These are phyloP conservation scores for Hexactinellida sp. DNA, from an alignment of 37 sponge, comb jelly and placozoan genomes.

Conservation along the genomic window DNA sequence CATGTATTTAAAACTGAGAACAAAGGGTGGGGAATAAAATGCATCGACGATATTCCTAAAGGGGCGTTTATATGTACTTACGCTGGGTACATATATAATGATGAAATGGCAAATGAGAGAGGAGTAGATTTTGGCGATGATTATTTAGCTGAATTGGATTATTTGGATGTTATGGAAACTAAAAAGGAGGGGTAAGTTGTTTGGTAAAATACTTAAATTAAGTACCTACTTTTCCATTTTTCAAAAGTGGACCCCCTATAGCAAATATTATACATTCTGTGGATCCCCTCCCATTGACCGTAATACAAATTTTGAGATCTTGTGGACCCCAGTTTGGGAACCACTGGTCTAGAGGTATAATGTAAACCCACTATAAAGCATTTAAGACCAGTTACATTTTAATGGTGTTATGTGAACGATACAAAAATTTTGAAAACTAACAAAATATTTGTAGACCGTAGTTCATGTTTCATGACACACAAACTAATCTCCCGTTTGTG, in stretches of 20 bases:
- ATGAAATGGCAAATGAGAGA: constrained; percentile 45
- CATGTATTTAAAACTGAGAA: constrained; percentile 58
- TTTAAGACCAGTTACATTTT: no score
- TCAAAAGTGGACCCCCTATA: no score
- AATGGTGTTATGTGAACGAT: no score
- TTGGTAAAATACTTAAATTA: no score
- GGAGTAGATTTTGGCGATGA: constrained; percentile 45
- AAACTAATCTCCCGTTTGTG: neutral
- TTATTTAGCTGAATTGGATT: constrained; percentile 84
- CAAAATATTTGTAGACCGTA: neutral
- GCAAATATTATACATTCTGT: no score
- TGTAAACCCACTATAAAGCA: no score
- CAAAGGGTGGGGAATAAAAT: constrained; percentile 74
- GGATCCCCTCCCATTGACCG: no score
- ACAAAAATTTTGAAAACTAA: neutral
- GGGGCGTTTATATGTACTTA: constrained; percentile 74
- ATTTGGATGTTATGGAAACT: constrained; percentile 49
- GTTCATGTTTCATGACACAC: neutral
- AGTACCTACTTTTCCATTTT: no score
- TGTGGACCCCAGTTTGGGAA: no score
- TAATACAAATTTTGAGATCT: no score
- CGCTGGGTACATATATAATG: constrained; percentile 50
- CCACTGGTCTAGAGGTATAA: no score
- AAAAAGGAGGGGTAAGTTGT: neutral
- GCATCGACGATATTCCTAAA: constrained; percentile 74